phyloP scores from a whole-genome alignment of 2,888 invertebrate genomes.

The Sminthurinus aureus region DNA sequence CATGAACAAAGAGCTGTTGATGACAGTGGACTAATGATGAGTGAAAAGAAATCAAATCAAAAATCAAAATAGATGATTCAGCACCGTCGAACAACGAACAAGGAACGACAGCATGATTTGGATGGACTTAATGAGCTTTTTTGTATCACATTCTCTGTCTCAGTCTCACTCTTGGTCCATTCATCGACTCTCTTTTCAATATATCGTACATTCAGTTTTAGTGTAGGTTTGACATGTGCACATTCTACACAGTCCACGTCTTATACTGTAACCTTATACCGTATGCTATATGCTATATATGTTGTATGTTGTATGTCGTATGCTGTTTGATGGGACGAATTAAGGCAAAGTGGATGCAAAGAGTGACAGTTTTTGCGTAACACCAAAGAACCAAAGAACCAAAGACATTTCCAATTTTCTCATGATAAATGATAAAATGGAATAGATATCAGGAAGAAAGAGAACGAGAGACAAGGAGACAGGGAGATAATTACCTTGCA shows the following conservation, averaged over 20 bases:
- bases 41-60: not conserved
- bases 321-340: not conserved
- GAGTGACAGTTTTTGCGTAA: slow-evolving; percentile 35
- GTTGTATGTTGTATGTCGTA: too few species aligned
- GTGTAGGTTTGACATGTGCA: too few species aligned
- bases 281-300: too few species aligned
- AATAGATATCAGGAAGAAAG: not conserved
- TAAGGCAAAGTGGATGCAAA: slow-evolving; percentile 23
- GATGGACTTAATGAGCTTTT: slow-evolving; percentile 19
- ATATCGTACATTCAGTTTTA: too few species aligned
- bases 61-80: slow-evolving; percentile 34
- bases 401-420: not conserved
- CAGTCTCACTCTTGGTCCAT: not conserved
- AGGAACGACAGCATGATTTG: not conserved
- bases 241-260: not conserved
- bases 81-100: not conserved
- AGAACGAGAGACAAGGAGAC: not conserved
- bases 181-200: too few species aligned
- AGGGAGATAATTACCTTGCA: not conserved
- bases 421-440: not conserved
- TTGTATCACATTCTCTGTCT: not conserved
- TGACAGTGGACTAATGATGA: not conserved
- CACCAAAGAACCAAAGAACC: not conserved
- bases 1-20: not conserved
- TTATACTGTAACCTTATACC: not conserved